Base-by-base conservation (phyloP, 2,888 invertebrate genomes). In the Dryocosmus kuriphilus region DNA sequence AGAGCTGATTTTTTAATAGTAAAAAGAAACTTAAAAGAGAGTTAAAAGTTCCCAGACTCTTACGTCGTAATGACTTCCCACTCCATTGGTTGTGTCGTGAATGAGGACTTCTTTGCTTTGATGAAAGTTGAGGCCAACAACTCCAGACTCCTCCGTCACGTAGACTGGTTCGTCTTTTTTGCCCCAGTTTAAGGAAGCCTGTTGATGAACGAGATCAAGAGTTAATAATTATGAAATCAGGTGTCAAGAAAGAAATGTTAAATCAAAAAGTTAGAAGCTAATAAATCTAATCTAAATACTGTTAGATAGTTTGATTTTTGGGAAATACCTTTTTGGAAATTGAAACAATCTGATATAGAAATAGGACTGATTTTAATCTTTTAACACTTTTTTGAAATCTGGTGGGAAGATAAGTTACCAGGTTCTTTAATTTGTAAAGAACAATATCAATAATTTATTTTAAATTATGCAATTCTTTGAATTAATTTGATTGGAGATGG, bases 51-150 rank as follows among this genome's bases (percentile, higher is more conserved):
- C 55, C 24, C 24, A 60, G 35, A 75, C 75, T 87, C 92, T 93
- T 90, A 94, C 94, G 87, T 94, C 94, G 84, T 93, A 92, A 88
- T 93, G 94, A 81, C 91, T 92, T 62, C 91, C 90, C 80, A 92
- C 88, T 75, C 96, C 95, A 77, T 96, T 96, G 77, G 94, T 93
- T 79, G 93, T 93, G 84, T 97, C 97, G 76, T 95, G 94, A 78
- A 97, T 96, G 74, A 97, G 94, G 86, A 96, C 94, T 92, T 97
- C 97, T 93, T 97, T 97, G 92, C 97, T 97, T 92, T 97, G 97
- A 90, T 97, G 96, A 93, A 97, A 97, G 92, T 97, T 97, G 60
- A 97, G 94, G 0, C 97, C 97, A 32, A 97, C 95, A 7, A 97
- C 97, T 78, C 97, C 96, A 74, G 96, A 96, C 89, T 97, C 97